phyloP scores from a whole-genome alignment of 2,888 invertebrate species.

The Tridacna crocea region DNA sequence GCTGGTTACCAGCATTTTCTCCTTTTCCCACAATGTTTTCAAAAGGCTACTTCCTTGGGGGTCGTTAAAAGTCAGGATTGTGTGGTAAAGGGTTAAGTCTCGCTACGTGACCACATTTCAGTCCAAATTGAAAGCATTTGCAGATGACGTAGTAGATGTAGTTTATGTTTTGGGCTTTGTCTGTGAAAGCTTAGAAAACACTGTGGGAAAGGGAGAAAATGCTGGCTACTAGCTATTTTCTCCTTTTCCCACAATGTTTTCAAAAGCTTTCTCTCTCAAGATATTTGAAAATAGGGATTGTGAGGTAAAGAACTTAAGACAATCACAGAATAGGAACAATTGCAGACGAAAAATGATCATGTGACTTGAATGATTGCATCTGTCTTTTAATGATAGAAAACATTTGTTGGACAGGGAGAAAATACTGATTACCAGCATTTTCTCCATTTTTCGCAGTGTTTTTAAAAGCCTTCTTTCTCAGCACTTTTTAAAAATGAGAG shows the following conservation, averaged over 20 bases:
- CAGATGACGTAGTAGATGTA: too few relatives aligned
- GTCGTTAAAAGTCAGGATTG: too few relatives aligned
- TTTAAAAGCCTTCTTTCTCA: background rate
- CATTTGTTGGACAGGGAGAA: background rate
- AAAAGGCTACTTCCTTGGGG: too few relatives aligned
- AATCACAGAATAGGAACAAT: background rate
- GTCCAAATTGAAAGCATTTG: too few relatives aligned
- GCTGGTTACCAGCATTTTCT: background rate
- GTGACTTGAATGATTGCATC: background rate
- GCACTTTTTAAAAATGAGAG: too few relatives aligned
- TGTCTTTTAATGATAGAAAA: background rate
- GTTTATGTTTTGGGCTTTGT: background rate
- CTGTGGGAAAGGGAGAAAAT: conserved; percentile 5
- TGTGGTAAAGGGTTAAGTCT: too few relatives aligned
- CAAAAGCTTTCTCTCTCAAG: background rate
- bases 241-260: conserved; percentile 5
- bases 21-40: background rate
- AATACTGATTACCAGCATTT: background rate
- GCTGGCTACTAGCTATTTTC: conserved; percentile 9
- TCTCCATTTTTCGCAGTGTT: conserved; percentile 6
- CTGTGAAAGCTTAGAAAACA: background rate
- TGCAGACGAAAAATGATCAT: background rate
- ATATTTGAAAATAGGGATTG: background rate
- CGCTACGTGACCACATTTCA: too few relatives aligned
- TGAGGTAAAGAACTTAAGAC: background rate